Base-by-base conservation (phyloP, 2,797 vertebrate species). In the Eptatretus atami region DNA sequence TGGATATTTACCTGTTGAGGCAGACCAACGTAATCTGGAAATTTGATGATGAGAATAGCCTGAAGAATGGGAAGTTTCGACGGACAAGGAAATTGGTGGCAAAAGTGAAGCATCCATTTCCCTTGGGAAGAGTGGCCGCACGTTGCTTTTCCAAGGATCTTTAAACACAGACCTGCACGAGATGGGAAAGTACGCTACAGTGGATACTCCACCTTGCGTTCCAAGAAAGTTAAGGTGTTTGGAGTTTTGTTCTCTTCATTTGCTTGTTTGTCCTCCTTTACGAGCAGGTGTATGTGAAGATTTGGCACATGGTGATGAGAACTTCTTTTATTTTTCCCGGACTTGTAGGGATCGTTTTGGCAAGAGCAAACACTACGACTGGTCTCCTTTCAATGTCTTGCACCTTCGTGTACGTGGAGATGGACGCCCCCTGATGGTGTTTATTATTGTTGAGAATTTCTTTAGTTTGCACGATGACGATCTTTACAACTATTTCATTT, bases 361-460 rank as follows among this genome's bases (percentile, higher is more conserved):
- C 15, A 78, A 77, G 66, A 88, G 77, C 73, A 78, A 70, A 65
- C 71, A 76, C 67, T 67, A 78, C 0, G 85, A 98, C 57, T 86
- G 82, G 86, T 71, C 82, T 9, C 79, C 68, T 66, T 95, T 96
- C 69, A 98, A 98, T 72, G 79, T 73, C 1, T 71, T 98, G 25
- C 77, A 82, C 66, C 66, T 96, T 65, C 80, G 86, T 6, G 68
- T 98, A 15, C 84, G 86, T 44, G 92, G 90, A 0, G 90, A 98
- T 19, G 92, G 92, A 25, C 81, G 86, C 15, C 80, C 86, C 1
- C 96, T 87, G 87, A 94, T 96, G 92, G 72, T 98, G 65, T 85
- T 79, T 69, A 73, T 98, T 14, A 75, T 67, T 6, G 52, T 78
- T 11, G 78, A 84, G 55, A 80, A 73, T 0, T 85, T 77, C 70